These are phyloP conservation scores for Miniopterus natalensis DNA, from an alignment of 2,113 vertebrate genomes.

Conservation along the genomic window DNA sequence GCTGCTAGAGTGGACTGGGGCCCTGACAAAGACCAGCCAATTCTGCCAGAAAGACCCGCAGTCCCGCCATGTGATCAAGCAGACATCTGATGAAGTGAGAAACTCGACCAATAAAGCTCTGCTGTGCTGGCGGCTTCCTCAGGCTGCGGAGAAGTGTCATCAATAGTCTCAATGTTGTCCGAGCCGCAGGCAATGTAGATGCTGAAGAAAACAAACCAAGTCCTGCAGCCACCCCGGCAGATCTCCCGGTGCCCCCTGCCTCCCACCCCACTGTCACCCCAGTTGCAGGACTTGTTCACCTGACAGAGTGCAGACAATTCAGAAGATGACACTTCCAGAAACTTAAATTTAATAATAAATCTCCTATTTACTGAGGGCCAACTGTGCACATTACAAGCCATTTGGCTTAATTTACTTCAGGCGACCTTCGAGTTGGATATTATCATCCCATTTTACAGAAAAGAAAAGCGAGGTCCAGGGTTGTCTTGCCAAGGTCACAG, in stretches of 20 bases:
- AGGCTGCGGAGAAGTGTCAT: rapidly evolving
- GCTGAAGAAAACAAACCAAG: slow-evolving; percentile 17
- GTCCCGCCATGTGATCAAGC: neutral
- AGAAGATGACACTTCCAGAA: neutral
- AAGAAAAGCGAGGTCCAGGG: slow-evolving; percentile 44
- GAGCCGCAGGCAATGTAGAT: neutral
- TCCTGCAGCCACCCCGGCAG: neutral
- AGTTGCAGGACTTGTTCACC: neutral
- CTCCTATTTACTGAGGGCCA: neutral
- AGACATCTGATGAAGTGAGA: neutral
- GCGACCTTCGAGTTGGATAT: neutral
- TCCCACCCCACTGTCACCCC: neutral
- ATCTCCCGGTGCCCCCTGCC: neutral
- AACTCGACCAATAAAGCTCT: rapidly evolving
- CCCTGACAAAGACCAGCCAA: too few relatives aligned
- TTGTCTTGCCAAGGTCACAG: neutral
- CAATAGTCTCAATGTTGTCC: neutral
- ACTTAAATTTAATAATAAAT: neutral
- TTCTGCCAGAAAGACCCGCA: neutral
- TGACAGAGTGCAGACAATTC: neutral
- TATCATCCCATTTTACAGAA: slow-evolving; percentile 64
- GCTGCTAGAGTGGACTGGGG: neutral
- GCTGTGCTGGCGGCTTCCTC: neutral
- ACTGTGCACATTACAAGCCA: neutral
- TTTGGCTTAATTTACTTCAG: neutral